Evolutionary conservation across 1,140 invertebrate species (phyloP).

Genomic region (Drosophila setifemur): DNA sequence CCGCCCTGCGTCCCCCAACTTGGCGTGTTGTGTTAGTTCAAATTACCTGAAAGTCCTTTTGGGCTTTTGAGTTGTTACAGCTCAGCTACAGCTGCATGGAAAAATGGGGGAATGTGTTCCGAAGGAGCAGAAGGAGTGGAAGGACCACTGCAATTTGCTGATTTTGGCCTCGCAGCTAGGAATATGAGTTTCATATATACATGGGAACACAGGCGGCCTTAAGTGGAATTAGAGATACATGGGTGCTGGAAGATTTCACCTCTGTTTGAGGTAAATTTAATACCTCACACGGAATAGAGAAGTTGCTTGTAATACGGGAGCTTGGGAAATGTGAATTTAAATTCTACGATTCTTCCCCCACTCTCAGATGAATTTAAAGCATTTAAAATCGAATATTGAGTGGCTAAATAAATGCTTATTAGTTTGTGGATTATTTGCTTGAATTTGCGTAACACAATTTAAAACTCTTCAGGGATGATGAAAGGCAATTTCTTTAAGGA

Average conservation of each 20-base stretch:
- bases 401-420: no score
- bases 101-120: background rate
- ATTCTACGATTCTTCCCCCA: background rate
- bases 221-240: conserved; percentile 27
- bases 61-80: conserved; percentile 50
- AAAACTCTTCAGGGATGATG: no score
- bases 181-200: conserved; percentile 35
- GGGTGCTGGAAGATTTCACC: conserved; percentile 14
- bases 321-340: background rate
- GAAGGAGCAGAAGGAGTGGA: background rate
- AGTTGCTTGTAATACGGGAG: background rate
- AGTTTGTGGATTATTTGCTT: no score
- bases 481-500: no score
- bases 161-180: conserved; percentile 19
- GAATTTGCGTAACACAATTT: no score
- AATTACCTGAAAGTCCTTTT: conserved; percentile 71
- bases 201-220: background rate
- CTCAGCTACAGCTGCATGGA: conserved; percentile 26
- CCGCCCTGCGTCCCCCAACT: conserved; percentile 3
- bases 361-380: no score
- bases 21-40: conserved; percentile 57
- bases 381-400: no score
- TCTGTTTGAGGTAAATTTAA: background rate
- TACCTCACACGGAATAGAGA: background rate
- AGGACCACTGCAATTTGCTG: conserved; percentile 41